A percentile compares a stretch with the other conserved stretches of the same genome.
Conservation (phyloP, 2,113 vertebrate genomes). For the Triplophysa siluroides region DNA sequence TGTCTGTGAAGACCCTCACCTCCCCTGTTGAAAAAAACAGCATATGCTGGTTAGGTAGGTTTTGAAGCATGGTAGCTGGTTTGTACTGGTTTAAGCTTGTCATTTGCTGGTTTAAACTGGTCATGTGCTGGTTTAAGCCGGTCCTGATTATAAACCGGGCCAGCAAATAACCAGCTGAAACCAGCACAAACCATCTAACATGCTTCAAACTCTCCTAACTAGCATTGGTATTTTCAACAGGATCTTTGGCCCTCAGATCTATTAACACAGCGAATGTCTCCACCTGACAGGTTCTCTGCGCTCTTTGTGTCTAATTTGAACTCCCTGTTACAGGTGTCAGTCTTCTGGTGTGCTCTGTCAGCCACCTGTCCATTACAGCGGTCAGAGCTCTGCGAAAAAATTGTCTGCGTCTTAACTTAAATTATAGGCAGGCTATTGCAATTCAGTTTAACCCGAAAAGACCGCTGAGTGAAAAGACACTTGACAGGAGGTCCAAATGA, state of each 20-base stretch:
- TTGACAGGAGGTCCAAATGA: slow-evolving; percentile 18
- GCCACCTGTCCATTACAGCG: slow-evolving; percentile 68
- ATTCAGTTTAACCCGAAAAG: slow-evolving; percentile 66
- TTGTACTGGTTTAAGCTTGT: too few relatives aligned
- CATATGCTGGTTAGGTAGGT: too few relatives aligned
- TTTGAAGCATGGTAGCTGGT: too few relatives aligned
- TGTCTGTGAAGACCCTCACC: slow-evolving; percentile 57
- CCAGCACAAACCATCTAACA: too few relatives aligned
- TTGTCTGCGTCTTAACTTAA: slow-evolving; percentile 76
- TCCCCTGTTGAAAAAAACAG: slow-evolving; percentile 38
- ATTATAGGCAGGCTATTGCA: slow-evolving; percentile 71
- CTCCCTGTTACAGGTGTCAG: slow-evolving; percentile 74
- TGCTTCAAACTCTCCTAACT: too few relatives aligned
- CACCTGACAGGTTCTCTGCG: slow-evolving; percentile 68
- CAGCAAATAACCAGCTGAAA: too few relatives aligned
- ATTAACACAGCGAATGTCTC: slow-evolving; percentile 65
- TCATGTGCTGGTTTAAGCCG: too few relatives aligned
- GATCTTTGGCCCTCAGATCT: slow-evolving; percentile 41
- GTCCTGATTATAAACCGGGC: too few relatives aligned
- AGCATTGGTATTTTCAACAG: too few relatives aligned
- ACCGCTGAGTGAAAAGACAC: not conserved
- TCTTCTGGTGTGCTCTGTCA: slow-evolving; percentile 65
- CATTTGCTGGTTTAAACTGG: too few relatives aligned
- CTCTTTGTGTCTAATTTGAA: slow-evolving; percentile 79
- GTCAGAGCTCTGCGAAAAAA: slow-evolving; percentile 66